Evolutionary conservation across 2,888 invertebrate species (phyloP).

Genomic region (Creontiades dilutus): DNA sequence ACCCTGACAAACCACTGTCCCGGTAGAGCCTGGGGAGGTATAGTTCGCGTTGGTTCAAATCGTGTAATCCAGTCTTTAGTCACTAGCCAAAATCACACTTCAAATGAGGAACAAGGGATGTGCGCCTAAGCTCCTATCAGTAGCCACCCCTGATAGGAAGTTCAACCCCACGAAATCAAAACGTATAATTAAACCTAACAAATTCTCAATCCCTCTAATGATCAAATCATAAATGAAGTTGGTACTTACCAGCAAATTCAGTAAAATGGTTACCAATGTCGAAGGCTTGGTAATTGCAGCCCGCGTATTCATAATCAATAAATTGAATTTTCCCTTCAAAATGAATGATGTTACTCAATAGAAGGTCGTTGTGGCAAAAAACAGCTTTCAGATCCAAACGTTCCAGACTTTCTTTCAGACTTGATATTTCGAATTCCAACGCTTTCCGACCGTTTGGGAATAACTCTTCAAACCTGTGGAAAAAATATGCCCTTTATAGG

Average conservation of each 20-base stretch:
- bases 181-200: too few relatives aligned
- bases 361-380: conserved; percentile 97
- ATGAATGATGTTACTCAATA: conserved; percentile 95
- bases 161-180: too few relatives aligned
- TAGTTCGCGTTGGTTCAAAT: too few relatives aligned
- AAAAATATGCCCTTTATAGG: too few relatives aligned
- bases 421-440: conserved; percentile 85
- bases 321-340: conserved; percentile 84
- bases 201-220: too few relatives aligned
- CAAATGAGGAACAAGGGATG: too few relatives aligned
- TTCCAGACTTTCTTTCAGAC: conserved; percentile 83
- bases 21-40: too few relatives aligned
- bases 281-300: conserved; percentile 94
- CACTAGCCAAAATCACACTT: too few relatives aligned
- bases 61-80: too few relatives aligned
- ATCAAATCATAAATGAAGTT: not conserved
- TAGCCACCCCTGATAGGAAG: too few relatives aligned
- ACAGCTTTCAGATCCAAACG: conserved; percentile 88
- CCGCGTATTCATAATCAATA: conserved; percentile 98
- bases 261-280: conserved; percentile 99
- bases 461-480: conserved; percentile 84
- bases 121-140: too few relatives aligned
- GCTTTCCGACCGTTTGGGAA: conserved; percentile 81
- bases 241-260: conserved; percentile 91
- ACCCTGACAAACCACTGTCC: too few relatives aligned